phyloP scores from a whole-genome alignment of 2,888 invertebrate genomes.

The Tachina lurida region DNA sequence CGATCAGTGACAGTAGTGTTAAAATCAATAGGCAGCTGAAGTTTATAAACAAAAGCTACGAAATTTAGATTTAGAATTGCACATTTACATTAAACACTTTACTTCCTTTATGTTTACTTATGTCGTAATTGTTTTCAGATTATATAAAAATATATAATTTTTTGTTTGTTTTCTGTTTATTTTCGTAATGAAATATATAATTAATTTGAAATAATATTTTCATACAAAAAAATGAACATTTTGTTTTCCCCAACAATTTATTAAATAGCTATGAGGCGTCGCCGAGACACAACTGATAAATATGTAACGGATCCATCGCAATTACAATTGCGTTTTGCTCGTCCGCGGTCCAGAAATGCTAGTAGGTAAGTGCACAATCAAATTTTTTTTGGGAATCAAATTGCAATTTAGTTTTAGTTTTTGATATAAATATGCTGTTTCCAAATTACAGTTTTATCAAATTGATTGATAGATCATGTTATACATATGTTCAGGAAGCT shows the following conservation, averaged over 20 bases:
- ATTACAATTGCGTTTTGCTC: slow-evolving; percentile 90
- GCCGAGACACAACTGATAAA: slow-evolving; percentile 90
- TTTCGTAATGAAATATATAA: background rate
- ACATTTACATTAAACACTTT: too few species aligned
- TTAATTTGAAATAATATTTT: slow-evolving; percentile 22
- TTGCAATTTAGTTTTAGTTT: background rate
- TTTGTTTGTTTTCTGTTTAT: slow-evolving; percentile 6
- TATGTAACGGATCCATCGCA: slow-evolving; percentile 93
- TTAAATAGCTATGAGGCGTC: slow-evolving; percentile 86
- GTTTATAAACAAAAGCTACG: too few species aligned
- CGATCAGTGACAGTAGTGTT: too few species aligned
- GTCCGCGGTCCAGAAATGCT: slow-evolving; percentile 85
- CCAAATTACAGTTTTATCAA: background rate
- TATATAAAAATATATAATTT: too few species aligned
- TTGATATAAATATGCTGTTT: background rate
- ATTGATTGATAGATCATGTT: too few species aligned
- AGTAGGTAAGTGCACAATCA: slow-evolving; percentile 77
- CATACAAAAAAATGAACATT: slow-evolving; percentile 30
- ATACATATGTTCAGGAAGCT: too few species aligned
- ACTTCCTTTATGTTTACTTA: too few species aligned
- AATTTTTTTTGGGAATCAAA: background rate
- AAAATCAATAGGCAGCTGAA: too few species aligned
- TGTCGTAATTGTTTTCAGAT: too few species aligned
- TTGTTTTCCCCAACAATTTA: slow-evolving; percentile 36
- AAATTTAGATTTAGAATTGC: too few species aligned